These are phyloP conservation scores for Myocastor coypus DNA, from an alignment of 2,113 vertebrate genomes.

Conservation along the genomic window DNA sequence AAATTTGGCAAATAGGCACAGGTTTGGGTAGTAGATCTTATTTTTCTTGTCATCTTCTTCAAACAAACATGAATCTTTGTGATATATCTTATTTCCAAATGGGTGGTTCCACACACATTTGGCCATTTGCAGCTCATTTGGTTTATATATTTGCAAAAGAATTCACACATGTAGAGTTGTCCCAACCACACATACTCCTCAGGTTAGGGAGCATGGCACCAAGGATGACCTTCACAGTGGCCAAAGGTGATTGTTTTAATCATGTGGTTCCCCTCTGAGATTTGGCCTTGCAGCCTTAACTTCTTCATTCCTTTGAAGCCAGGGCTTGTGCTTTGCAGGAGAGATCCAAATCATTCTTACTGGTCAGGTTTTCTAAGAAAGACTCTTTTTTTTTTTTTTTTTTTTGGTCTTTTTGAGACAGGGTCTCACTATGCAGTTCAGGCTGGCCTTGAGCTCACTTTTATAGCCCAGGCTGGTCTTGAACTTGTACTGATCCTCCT, in stretches of 20 bases:
- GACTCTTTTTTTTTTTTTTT: no score
- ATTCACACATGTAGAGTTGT: conserved; percentile 98
- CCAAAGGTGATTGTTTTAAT: conserved; percentile 98
- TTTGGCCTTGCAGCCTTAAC: conserved; percentile 96
- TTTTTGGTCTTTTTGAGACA: no score
- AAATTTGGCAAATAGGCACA: conserved; percentile 98
- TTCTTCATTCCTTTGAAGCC: conserved; percentile 88
- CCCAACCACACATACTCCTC: conserved; percentile 97
- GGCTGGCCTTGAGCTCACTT: no score
- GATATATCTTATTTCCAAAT: conserved; percentile 90
- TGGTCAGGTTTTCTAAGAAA: not conserved
- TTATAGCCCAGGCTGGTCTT: no score
- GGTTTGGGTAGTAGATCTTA: conserved; percentile 99
- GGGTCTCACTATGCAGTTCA: no score
- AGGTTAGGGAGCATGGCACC: conserved; percentile 99
- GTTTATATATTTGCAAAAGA: conserved; percentile 99
- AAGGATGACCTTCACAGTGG: conserved; percentile 98
- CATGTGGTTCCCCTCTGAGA: conserved; percentile 98
- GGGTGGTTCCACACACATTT: not conserved
- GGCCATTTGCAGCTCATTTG: conserved; percentile 97
- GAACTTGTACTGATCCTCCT: no score
- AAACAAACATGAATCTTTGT: conserved; percentile 97
- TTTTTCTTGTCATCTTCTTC: conserved; percentile 99
- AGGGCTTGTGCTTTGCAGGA: not conserved
- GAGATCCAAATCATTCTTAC: not conserved